Conservation (phyloP, 1,140 invertebrate genomes). For the Cotesia typhae region DNA sequence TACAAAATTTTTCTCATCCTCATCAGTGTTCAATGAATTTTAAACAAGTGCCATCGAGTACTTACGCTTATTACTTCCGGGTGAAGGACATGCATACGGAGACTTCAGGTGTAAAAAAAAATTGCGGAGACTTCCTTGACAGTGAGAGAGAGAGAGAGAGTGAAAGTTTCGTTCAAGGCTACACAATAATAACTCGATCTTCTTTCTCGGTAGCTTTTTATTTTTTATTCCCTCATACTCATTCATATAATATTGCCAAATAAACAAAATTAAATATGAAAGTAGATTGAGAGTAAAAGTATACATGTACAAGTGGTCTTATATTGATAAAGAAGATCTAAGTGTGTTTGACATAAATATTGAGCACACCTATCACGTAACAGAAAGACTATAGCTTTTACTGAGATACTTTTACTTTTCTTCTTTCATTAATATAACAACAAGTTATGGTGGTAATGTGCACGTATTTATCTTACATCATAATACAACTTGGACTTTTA, state of each 20-base stretch:
- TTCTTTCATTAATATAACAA: slow-evolving; percentile 21
- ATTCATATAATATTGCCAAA: slow-evolving; percentile 20
- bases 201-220: slow-evolving; percentile 21
- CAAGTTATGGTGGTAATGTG: neutral
- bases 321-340: slow-evolving; percentile 17
- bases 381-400: neutral
- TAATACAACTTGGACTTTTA: neutral
- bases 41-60: neutral
- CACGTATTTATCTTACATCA: neutral
- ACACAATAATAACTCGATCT: slow-evolving; percentile 14
- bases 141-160: slow-evolving; percentile 22
- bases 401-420: slow-evolving; percentile 20
- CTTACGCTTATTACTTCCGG: neutral
- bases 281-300: slow-evolving; percentile 37
- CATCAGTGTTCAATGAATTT: neutral
- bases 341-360: slow-evolving; percentile 24
- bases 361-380: slow-evolving; percentile 29
- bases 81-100: slow-evolving; percentile 8
- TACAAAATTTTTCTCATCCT: no score
- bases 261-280: slow-evolving; percentile 22
- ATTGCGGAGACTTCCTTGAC: slow-evolving; percentile 33
- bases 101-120: neutral
- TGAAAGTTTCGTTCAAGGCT: slow-evolving; percentile 38
- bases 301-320: neutral
- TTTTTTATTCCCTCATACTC: slow-evolving; percentile 14